phyloP scores from a whole-genome alignment of 1,140 invertebrate genomes.

The Drosophila nannoptera region DNA sequence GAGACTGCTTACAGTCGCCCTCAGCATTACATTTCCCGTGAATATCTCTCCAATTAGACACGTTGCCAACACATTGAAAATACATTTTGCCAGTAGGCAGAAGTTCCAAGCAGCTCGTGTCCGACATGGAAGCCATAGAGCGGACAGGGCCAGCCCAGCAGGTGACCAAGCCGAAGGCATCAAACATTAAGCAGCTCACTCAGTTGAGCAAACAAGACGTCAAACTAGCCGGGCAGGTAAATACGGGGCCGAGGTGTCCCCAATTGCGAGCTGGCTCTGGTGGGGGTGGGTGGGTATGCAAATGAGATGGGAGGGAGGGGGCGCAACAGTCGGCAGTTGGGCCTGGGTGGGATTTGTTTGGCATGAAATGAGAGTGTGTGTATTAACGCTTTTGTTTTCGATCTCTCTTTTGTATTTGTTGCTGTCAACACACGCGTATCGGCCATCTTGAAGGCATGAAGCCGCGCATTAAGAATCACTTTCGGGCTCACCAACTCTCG shows the following conservation, averaged over 20 bases:
- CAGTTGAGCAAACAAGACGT: constrained; percentile 61
- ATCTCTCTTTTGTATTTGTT: constrained; percentile 11
- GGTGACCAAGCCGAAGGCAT: constrained; percentile 39
- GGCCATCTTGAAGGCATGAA: constrained; percentile 86
- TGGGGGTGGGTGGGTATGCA: too few relatives aligned
- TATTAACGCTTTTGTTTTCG: constrained; percentile 35
- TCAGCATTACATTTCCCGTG: too few relatives aligned
- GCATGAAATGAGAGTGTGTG: constrained; percentile 55
- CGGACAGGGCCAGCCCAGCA: background rate
- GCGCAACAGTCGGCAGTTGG: constrained; percentile 18
- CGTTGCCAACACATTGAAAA: too few relatives aligned
- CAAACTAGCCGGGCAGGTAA: constrained; percentile 17
- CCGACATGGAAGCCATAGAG: background rate
- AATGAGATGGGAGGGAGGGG: constrained; percentile 51
- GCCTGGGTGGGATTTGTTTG: constrained; percentile 56
- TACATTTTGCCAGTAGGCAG: too few relatives aligned
- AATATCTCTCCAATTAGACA: too few relatives aligned
- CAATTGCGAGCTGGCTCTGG: too few relatives aligned
- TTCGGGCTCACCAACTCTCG: constrained; percentile 94
- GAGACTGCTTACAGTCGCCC: background rate
- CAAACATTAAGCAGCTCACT: constrained; percentile 69
- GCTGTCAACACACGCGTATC: constrained; percentile 34
- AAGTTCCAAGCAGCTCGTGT: too few relatives aligned
- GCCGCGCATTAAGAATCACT: constrained; percentile 94
- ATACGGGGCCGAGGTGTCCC: constrained; percentile 33